Conservation (phyloP, 2,113 vertebrate genomes). For the Platanista minor region DNA sequence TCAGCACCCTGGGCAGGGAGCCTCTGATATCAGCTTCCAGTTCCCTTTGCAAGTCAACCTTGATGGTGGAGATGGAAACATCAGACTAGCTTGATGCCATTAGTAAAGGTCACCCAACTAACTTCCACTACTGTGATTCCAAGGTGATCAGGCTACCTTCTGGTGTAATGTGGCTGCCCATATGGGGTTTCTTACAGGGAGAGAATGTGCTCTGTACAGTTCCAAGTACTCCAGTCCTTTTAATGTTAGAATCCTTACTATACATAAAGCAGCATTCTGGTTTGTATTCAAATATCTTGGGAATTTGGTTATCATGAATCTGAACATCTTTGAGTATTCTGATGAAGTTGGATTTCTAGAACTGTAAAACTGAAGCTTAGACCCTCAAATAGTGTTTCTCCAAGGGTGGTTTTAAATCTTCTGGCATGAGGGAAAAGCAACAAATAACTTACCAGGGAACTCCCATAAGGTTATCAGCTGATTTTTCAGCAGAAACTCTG, state of each 20-base stretch:
- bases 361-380: neutral
- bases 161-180: neutral
- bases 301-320: neutral
- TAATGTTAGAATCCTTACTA: neutral
- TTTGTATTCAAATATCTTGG: slow-evolving; percentile 13
- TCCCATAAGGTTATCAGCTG: neutral
- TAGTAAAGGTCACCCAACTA: neutral
- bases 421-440: neutral
- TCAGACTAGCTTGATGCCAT: neutral
- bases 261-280: neutral
- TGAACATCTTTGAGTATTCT: neutral
- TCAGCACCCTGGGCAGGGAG: neutral
- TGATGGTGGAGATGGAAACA: neutral
- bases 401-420: neutral
- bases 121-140: neutral
- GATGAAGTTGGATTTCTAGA: neutral
- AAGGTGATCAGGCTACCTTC: neutral
- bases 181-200: neutral
- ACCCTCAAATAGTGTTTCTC: neutral
- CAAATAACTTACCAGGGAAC: neutral
- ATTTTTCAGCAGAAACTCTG: neutral
- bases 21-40: neutral
- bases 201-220: neutral
- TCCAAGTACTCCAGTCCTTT: neutral
- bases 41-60: neutral